A percentile compares a stretch with the other conserved stretches of the same genome.
Evolutionary conservation across 2,113 vertebrate species (phyloP).

Genomic region (Carassius carassius): DNA sequence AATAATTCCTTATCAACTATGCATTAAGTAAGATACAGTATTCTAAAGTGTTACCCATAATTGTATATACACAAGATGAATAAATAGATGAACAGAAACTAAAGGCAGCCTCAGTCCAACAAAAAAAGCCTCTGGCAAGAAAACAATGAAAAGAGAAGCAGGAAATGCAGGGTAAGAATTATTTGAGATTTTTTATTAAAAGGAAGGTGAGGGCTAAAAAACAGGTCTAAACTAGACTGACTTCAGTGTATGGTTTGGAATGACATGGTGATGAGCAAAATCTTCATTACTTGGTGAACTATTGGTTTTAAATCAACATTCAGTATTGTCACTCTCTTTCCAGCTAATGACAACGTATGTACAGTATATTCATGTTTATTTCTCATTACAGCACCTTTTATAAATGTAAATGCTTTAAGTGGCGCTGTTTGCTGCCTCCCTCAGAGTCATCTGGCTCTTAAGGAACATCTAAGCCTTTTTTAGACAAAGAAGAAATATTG

Average conservation of each 20-base stretch:
- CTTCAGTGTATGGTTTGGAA: no score
- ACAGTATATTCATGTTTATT: not conserved
- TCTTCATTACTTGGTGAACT: no score
- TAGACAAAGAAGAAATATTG: not conserved
- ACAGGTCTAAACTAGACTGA: not conserved
- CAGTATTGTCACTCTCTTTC: not conserved
- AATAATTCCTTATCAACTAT: no score
- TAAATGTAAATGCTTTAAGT: not conserved
- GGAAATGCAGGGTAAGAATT: conserved; percentile 57
- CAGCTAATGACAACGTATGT: not conserved
- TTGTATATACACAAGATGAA: no score
- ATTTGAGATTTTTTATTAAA: conserved; percentile 69
- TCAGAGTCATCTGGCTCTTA: not conserved
- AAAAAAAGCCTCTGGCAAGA: conserved; percentile 36
- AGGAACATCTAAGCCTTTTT: not conserved
- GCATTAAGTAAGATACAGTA: no score
- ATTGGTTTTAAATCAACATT: not conserved
- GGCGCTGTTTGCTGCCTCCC: no score
- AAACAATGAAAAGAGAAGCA: conserved; percentile 8
- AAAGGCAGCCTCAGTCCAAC: conserved; percentile 56
- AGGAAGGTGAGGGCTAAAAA: not conserved
- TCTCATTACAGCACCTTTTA: conserved; percentile 4
- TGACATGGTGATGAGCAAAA: no score
- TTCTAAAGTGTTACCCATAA: no score
- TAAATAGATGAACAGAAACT: conserved; percentile 67